A percentile compares a stretch with the other conserved stretches of the same genome.
phyloP scores from a whole-genome alignment of 92 coral and sea anemone genomes.

The Epizoanthus ramosus region DNA sequence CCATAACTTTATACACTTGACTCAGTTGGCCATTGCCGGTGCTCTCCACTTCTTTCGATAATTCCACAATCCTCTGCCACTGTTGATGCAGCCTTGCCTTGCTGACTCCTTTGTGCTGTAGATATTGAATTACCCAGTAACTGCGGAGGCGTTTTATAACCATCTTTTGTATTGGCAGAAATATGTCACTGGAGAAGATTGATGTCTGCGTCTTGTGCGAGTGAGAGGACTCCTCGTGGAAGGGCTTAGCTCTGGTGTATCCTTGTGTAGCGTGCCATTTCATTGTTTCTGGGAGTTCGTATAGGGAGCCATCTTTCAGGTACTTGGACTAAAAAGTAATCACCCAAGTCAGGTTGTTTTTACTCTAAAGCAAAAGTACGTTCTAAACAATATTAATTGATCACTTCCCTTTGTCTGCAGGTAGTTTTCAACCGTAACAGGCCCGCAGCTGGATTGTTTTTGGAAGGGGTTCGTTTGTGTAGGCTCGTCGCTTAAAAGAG shows the following conservation, averaged over 20 bases:
- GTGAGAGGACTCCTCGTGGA: constrained; percentile 28
- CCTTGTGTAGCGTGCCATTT: constrained; percentile 64
- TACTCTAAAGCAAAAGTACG: neutral
- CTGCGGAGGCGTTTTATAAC: constrained; percentile 66
- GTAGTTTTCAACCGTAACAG: no score
- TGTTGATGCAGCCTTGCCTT: constrained; percentile 16
- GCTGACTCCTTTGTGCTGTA: constrained; percentile 63
- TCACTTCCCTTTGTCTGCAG: no score
- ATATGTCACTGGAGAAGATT: constrained; percentile 76
- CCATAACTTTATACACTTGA: constrained; percentile 24
- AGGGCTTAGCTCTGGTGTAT: constrained; percentile 7
- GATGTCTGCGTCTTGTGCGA: constrained; percentile 61
- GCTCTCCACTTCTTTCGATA: neutral
- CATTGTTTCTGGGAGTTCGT: constrained; percentile 84
- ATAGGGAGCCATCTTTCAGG: constrained; percentile 75
- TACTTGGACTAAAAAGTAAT: constrained; percentile 56
- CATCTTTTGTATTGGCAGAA: constrained; percentile 65
- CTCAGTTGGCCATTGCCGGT: neutral
- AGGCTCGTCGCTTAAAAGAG: no score
- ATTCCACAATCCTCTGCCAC: constrained; percentile 38
- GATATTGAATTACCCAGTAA: constrained; percentile 90
- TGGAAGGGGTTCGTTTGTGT: no score
- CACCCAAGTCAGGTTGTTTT: neutral
- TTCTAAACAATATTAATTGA: no score
- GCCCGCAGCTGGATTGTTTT: no score